Evolutionary conservation across 2,797 vertebrate species (phyloP).

Genomic region (Ceryle rudis): DNA sequence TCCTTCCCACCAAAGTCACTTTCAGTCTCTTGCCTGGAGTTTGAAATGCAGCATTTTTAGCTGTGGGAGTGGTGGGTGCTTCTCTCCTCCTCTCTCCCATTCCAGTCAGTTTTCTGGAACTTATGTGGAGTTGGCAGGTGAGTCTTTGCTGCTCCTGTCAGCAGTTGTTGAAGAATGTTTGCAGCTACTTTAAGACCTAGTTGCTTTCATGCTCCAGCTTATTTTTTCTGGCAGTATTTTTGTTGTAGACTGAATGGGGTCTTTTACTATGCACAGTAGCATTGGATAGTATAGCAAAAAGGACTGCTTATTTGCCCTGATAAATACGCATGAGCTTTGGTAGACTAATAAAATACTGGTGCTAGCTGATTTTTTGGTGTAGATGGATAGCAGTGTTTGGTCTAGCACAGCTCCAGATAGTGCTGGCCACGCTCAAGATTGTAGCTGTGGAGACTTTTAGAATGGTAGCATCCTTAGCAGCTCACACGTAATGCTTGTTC

Average conservation of each 20-base stretch:
- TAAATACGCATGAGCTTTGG: neutral
- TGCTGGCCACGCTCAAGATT: neutral
- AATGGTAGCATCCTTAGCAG: neutral
- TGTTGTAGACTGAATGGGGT: neutral
- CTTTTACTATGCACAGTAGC: neutral
- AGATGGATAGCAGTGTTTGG: neutral
- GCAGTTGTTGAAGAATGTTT: neutral
- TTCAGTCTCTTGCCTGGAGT: neutral
- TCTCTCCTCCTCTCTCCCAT: neutral
- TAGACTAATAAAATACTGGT: neutral
- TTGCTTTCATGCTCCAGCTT: neutral
- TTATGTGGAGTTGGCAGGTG: neutral
- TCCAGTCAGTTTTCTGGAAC: neutral
- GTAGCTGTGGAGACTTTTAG: neutral
- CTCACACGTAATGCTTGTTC: neutral
- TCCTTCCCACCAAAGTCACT: neutral
- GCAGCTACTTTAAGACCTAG: neutral
- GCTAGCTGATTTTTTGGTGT: neutral
- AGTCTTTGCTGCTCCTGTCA: neutral
- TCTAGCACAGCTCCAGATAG: neutral
- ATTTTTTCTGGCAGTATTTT: neutral
- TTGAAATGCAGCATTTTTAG: neutral
- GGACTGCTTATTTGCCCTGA: neutral
- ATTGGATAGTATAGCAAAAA: neutral
- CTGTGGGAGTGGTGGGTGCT: no score